These are phyloP conservation scores for Hybognathus amarus DNA, from an alignment of 2,797 vertebrate genomes.

Conservation along the genomic window DNA sequence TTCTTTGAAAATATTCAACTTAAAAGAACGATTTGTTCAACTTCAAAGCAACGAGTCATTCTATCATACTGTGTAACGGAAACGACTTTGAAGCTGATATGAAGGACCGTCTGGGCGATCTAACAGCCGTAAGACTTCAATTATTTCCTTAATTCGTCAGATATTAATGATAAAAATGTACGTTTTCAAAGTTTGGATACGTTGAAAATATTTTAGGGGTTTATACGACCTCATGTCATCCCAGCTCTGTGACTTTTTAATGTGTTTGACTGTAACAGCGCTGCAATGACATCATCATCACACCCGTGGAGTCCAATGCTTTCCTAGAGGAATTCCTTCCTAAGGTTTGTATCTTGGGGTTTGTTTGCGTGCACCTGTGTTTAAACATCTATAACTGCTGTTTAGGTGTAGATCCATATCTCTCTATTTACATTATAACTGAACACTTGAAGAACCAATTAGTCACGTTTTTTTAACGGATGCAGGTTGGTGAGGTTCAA, in stretches of 20 bases:
- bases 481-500: slow-evolving; percentile 86
- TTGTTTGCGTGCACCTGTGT: neutral
- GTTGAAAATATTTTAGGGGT: neutral
- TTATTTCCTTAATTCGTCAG: neutral
- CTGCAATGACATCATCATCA: neutral
- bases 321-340: slow-evolving; percentile 23
- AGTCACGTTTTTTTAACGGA: too few species aligned
- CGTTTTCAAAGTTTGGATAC: too few species aligned
- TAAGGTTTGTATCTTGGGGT: slow-evolving; percentile 31
- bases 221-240: neutral
- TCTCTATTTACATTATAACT: neutral
- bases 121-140: slow-evolving; percentile 9
- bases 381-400: neutral
- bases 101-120: slow-evolving; percentile 12
- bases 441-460: neutral
- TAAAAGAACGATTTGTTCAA: neutral
- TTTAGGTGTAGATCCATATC: neutral
- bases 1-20: neutral
- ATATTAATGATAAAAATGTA: neutral
- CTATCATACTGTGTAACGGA: neutral
- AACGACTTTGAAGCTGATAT: neutral
- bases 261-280: slow-evolving; percentile 21
- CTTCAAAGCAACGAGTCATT: neutral
- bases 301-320: neutral
- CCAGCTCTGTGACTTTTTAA: neutral